These are phyloP conservation scores for Pseudochirops cupreus DNA, from an alignment of 2,797 vertebrate genomes.

Conservation along the genomic window DNA sequence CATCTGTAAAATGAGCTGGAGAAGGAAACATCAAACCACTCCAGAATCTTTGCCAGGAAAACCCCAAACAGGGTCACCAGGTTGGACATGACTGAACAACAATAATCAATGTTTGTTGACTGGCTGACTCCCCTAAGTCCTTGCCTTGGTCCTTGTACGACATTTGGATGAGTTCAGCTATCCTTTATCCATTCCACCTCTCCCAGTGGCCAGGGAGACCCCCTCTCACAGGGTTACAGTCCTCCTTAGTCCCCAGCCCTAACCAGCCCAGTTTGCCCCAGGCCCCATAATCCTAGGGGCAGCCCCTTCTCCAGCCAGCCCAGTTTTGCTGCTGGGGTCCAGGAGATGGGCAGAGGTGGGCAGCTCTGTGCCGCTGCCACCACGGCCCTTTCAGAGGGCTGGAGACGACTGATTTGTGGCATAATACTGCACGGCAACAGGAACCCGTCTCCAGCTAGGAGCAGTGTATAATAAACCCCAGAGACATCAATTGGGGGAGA, in stretches of 20 bases:
- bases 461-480: constrained; percentile 68
- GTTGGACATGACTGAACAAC: background rate
- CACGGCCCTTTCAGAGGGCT: background rate
- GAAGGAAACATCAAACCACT: background rate
- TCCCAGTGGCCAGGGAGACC: background rate
- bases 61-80: background rate
- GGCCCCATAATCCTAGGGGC: constrained; percentile 69
- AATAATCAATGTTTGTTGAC: background rate
- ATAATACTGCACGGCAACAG: constrained; percentile 73
- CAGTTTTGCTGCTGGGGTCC: background rate
- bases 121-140: background rate
- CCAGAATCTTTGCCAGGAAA: background rate
- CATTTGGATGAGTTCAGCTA: background rate
- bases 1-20: background rate
- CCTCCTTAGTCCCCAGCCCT: background rate
- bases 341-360: background rate
- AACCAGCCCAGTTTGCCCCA: constrained; percentile 57
- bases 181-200: background rate
- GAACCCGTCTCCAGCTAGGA: constrained; percentile 67
- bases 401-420: constrained; percentile 74
- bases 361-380: constrained; percentile 49
- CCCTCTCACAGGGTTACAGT: background rate
- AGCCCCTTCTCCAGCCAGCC: background rate
- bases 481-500: constrained; percentile 75
- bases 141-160: background rate